Conservation (phyloP, 2,888 invertebrate species). For the Drosophila anomalata region DNA sequence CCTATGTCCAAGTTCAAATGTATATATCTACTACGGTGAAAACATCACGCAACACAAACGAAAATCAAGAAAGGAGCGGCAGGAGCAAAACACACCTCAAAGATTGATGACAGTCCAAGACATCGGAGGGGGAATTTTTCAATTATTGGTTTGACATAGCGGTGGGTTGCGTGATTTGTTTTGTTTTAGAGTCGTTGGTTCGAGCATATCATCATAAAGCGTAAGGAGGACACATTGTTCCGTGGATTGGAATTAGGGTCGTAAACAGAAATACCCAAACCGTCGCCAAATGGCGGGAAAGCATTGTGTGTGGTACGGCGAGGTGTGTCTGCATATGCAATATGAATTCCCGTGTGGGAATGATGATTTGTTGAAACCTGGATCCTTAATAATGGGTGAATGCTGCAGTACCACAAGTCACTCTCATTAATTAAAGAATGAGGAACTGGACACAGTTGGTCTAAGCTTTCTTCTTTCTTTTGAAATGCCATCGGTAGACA, state of each 20-base stretch:
- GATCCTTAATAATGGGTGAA: conserved; percentile 5
- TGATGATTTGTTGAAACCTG: conserved; percentile 33
- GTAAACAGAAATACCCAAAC: conserved; percentile 11
- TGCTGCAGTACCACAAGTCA: conserved; percentile 37
- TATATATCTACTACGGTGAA: background rate
- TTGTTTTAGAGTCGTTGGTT: conserved; percentile 56
- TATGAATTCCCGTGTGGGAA: conserved; percentile 12
- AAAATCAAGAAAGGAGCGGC: conserved; percentile 11
- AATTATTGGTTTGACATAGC: conserved; percentile 61
- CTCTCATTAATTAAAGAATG: conserved; percentile 46
- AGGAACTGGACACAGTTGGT: conserved; percentile 29
- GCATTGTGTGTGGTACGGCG: background rate
- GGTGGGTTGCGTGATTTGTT: conserved; percentile 65
- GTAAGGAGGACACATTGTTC: conserved; percentile 58
- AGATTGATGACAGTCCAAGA: conserved; percentile 79
- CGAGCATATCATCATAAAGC: conserved; percentile 24
- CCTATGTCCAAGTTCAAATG: background rate
- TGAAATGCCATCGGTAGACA: background rate
- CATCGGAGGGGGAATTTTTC: conserved; percentile 53
- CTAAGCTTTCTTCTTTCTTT: conserved; percentile 11
- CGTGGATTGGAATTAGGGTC: conserved; percentile 21
- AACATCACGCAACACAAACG: conserved; percentile 30
- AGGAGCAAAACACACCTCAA: conserved; percentile 53
- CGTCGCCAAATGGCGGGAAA: conserved; percentile 32
- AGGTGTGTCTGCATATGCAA: conserved; percentile 24